Conservation (phyloP, 2,888 invertebrate species). For the Tridacna crocea region DNA sequence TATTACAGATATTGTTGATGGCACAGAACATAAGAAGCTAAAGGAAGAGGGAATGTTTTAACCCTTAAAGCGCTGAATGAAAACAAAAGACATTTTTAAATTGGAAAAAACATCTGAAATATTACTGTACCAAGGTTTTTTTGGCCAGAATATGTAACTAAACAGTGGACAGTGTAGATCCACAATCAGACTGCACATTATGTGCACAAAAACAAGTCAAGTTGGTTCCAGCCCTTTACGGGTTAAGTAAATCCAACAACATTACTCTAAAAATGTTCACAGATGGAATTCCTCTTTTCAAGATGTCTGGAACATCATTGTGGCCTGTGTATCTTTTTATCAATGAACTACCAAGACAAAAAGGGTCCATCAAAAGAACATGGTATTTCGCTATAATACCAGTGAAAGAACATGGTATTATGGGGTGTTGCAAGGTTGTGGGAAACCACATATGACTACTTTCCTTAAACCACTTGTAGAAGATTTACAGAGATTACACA, state of each 20-base stretch:
- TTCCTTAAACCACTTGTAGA: slow-evolving; percentile 49
- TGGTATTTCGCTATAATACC: too few species aligned
- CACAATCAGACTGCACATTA: too few species aligned
- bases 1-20: slow-evolving; percentile 36
- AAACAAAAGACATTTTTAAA: too few species aligned
- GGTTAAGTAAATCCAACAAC: slow-evolving; percentile 25
- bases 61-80: too few species aligned
- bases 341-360: slow-evolving; percentile 46
- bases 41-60: slow-evolving; percentile 37
- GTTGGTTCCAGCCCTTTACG: too few species aligned
- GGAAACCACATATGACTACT: slow-evolving; percentile 56
- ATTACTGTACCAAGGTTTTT: too few species aligned
- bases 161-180: too few species aligned
- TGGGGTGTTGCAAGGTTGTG: slow-evolving; percentile 47
- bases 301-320: slow-evolving; percentile 48
- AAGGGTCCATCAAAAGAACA: too few species aligned
- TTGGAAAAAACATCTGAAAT: too few species aligned
- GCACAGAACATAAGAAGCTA: slow-evolving; percentile 38
- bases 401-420: slow-evolving; percentile 43
- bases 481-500: slow-evolving; percentile 37
- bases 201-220: too few species aligned
- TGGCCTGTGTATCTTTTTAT: slow-evolving; percentile 54
- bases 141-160: too few species aligned
- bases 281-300: slow-evolving; percentile 31
- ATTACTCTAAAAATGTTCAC: slow-evolving; percentile 29